These are phyloP conservation scores for Danionella dracula DNA, from an alignment of 2,797 vertebrate species.

Conservation along the genomic window DNA sequence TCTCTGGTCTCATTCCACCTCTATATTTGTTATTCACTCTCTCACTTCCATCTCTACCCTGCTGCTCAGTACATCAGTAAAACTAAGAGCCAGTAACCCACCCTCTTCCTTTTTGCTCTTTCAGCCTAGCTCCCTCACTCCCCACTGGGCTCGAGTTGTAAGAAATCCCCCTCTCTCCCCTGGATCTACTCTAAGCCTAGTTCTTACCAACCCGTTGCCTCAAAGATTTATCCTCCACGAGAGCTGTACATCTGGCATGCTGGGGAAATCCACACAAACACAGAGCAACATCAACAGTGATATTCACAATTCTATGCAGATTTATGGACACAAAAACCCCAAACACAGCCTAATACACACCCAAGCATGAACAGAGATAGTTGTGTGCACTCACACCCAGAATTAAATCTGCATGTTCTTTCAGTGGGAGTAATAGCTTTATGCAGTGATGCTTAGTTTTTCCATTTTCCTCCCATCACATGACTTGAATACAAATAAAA, in stretches of 20 bases:
- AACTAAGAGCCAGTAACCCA: slow-evolving; percentile 20
- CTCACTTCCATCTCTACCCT: background rate
- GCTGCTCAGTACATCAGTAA: slow-evolving; percentile 15
- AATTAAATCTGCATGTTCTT: slow-evolving; percentile 17
- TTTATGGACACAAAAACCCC: background rate
- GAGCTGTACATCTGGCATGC: background rate
- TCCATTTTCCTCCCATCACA: slow-evolving; percentile 20
- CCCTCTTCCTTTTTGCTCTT: slow-evolving; percentile 22
- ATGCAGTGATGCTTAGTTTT: slow-evolving; percentile 28
- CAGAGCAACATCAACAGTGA: background rate
- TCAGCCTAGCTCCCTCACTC: slow-evolving; percentile 28
- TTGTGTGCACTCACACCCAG: background rate
- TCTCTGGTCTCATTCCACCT: background rate
- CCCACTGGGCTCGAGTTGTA: slow-evolving; percentile 36
- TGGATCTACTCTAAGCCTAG: slow-evolving; percentile 28
- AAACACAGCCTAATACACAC: background rate
- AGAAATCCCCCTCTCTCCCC: slow-evolving; percentile 32
- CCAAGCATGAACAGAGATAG: background rate
- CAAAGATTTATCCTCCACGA: slow-evolving; percentile 17
- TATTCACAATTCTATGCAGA: slow-evolving; percentile 5
- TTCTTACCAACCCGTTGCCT: slow-evolving; percentile 23
- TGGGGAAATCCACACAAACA: background rate
- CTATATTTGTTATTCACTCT: background rate
- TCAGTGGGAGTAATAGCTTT: background rate
- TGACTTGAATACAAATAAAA: slow-evolving; percentile 23